Evolutionary conservation across 2,888 invertebrate genomes (phyloP).

Genomic region (Empis livida): DNA sequence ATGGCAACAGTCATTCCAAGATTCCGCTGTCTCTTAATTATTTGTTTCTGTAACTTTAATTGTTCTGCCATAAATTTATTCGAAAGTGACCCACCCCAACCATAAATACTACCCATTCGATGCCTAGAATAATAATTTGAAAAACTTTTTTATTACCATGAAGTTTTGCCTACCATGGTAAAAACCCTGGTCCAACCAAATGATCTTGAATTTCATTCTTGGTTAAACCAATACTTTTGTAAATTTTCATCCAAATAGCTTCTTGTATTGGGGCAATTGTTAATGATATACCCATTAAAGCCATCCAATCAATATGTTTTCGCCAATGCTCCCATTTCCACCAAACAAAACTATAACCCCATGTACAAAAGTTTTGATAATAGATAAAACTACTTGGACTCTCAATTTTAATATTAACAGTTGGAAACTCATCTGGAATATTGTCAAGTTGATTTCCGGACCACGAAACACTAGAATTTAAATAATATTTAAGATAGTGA

Average conservation of each 20-base stretch:
- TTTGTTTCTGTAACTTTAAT: slow-evolving; percentile 54
- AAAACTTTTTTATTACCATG: too few relatives aligned
- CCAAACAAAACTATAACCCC: slow-evolving; percentile 74
- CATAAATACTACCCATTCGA: slow-evolving; percentile 88
- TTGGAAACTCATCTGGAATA: slow-evolving; percentile 46
- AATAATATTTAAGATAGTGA: slow-evolving; percentile 71
- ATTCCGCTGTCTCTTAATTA: slow-evolving; percentile 59
- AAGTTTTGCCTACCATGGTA: slow-evolving; percentile 61
- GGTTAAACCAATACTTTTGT: slow-evolving; percentile 57
- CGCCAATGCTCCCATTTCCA: slow-evolving; percentile 77
- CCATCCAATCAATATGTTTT: slow-evolving; percentile 93
- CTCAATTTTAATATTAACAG: slow-evolving; percentile 41
- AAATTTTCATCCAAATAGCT: slow-evolving; percentile 72
- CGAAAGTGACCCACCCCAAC: slow-evolving; percentile 77
- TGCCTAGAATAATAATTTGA: slow-evolving; percentile 32
- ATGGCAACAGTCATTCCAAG: slow-evolving; percentile 78
- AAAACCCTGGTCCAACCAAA: slow-evolving; percentile 85
- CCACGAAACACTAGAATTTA: slow-evolving; percentile 78
- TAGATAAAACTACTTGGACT: slow-evolving; percentile 68
- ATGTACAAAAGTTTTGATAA: slow-evolving; percentile 91
- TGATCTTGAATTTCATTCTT: slow-evolving; percentile 62
- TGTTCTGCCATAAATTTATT: slow-evolving; percentile 57
- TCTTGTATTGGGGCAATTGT: slow-evolving; percentile 81
- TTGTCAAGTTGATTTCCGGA: slow-evolving; percentile 50
- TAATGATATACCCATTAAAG: slow-evolving; percentile 82